These are phyloP conservation scores for Liposcelis brunnea DNA, from an alignment of 2,888 invertebrate species.

Conservation along the genomic window DNA sequence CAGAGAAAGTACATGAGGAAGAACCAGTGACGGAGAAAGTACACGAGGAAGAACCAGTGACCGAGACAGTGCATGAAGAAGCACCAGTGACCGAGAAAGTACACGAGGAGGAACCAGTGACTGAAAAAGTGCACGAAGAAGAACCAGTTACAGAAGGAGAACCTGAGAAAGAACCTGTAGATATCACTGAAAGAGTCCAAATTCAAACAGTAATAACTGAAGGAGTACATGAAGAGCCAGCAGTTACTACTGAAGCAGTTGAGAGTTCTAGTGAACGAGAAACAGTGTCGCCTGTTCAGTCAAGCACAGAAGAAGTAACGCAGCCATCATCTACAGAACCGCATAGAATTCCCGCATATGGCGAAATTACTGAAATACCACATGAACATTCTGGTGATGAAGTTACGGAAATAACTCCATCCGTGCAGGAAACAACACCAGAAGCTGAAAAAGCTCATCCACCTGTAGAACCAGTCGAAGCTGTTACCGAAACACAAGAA, in stretches of 20 bases:
- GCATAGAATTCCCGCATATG: background rate
- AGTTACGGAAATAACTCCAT: constrained; percentile 12
- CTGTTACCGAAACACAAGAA: constrained; percentile 10
- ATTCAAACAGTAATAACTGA: constrained; percentile 6
- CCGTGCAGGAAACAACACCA: constrained; percentile 10
- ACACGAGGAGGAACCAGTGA: constrained; percentile 7
- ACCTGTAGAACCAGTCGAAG: constrained; percentile 14
- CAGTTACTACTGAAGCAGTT: constrained; percentile 4
- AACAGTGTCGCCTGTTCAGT: too few relatives aligned
- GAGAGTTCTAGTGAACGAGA: too few relatives aligned
- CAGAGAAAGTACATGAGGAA: constrained; percentile 3
- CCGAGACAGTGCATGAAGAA: background rate
- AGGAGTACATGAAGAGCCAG: background rate
- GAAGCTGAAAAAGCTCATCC: constrained; percentile 11
- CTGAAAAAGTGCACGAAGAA: background rate
- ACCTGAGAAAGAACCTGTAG: constrained; percentile 7
- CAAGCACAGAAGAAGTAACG: background rate
- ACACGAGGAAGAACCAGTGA: constrained; percentile 8
- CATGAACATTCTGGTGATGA: constrained; percentile 10
- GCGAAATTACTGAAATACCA: constrained; percentile 1
- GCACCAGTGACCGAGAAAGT: constrained; percentile 9
- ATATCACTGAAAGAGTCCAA: constrained; percentile 6
- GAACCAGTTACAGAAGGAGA: constrained; percentile 9
- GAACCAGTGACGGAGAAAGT: constrained; percentile 9
- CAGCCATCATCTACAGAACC: background rate